These are phyloP conservation scores for Drosophila mimica DNA, from an alignment of 2,888 invertebrate species.

Conservation along the genomic window DNA sequence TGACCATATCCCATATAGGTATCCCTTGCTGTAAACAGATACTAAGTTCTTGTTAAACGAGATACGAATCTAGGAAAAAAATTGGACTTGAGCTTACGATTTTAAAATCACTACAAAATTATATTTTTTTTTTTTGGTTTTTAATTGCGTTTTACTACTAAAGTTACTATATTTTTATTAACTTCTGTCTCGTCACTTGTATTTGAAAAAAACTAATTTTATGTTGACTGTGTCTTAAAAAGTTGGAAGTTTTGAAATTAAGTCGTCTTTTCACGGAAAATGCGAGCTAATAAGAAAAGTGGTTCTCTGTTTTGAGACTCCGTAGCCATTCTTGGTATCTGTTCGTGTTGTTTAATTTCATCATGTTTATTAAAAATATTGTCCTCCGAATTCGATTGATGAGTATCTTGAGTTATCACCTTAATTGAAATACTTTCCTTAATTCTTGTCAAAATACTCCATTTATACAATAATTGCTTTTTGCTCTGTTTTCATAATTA, in stretches of 20 bases:
- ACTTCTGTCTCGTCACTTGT: background rate
- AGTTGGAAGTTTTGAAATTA: background rate
- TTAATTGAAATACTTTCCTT: background rate
- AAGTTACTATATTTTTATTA: background rate
- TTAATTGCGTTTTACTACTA: background rate
- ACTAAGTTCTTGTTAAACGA: background rate
- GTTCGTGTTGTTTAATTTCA: background rate
- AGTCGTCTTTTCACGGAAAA: background rate
- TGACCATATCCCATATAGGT: background rate
- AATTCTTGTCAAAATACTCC: background rate
- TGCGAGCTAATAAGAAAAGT: background rate
- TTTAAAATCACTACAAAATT: background rate
- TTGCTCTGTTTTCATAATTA: background rate
- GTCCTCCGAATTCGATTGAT: background rate
- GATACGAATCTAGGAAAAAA: background rate
- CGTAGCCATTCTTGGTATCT: too few species aligned
- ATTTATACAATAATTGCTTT: background rate
- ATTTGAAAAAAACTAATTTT: background rate
- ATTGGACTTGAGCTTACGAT: too few species aligned
- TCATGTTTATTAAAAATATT: background rate
- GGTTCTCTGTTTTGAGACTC: background rate
- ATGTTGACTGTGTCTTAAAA: background rate
- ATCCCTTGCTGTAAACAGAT: background rate
- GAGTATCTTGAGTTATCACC: background rate
- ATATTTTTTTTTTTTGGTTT: background rate